A percentile compares a stretch with the other conserved stretches of the same genome.
phyloP scores from a whole-genome alignment of 2,113 vertebrate species.

The Tenrec ecaudatus region DNA sequence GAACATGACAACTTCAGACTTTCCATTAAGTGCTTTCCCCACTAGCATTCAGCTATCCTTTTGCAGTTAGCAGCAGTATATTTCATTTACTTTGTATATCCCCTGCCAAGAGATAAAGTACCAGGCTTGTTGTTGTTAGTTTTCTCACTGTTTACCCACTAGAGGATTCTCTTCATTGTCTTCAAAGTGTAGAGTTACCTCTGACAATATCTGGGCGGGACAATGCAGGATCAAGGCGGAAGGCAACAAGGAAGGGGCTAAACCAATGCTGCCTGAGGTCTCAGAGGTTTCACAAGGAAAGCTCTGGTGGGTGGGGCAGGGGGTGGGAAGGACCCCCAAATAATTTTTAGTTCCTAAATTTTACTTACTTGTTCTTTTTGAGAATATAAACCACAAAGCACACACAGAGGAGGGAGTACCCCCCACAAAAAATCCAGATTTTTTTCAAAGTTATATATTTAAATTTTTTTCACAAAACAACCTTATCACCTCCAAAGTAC shows the following conservation, averaged over 20 bases:
- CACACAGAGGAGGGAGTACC: neutral
- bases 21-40: neutral
- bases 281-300: neutral
- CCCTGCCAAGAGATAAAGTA: neutral
- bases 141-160: neutral
- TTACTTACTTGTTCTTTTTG: neutral
- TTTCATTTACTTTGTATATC: slow-evolving; percentile 23
- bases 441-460: too few relatives aligned
- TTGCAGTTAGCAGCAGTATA: neutral
- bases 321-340: neutral
- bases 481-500: too few relatives aligned
- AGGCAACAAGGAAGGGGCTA: neutral
- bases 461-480: too few relatives aligned
- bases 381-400: neutral
- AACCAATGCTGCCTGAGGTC: neutral
- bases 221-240: neutral
- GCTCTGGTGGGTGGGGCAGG: neutral
- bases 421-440: too few relatives aligned
- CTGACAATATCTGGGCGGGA: neutral
- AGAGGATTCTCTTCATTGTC: neutral
- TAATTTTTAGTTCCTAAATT: neutral
- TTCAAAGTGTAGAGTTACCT: neutral
- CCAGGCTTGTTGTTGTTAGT: neutral
- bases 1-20: neutral
- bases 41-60: neutral